Evolutionary conservation across 2,888 invertebrate genomes (phyloP).

Genomic region (Parascotia fuliginaria): DNA sequence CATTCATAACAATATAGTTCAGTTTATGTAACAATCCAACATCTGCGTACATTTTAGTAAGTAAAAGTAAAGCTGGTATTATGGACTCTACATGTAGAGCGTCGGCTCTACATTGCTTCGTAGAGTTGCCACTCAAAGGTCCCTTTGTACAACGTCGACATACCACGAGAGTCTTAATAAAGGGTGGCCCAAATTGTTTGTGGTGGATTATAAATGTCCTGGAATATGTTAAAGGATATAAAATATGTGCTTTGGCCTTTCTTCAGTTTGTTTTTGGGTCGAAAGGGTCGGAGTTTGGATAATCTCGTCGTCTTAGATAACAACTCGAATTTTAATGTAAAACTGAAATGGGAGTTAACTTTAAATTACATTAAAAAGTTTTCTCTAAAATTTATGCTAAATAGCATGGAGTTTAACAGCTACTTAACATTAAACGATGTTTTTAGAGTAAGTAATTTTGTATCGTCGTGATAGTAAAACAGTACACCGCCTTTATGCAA

Average conservation of each 20-base stretch:
- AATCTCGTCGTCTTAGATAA: not conserved
- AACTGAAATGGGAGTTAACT: no score
- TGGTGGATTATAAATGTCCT: conserved; percentile 40
- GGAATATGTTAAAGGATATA: conserved; percentile 28
- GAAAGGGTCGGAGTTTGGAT: not conserved
- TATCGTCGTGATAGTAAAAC: no score
- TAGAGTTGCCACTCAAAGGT: conserved; percentile 51
- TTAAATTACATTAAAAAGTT: no score
- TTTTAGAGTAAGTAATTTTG: no score
- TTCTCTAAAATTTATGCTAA: no score
- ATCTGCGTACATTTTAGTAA: no score
- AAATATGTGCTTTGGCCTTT: conserved; percentile 5
- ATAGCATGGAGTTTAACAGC: no score
- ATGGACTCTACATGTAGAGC: conserved; percentile 10
- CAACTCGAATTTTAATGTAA: no score
- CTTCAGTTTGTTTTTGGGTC: not conserved
- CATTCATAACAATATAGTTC: no score
- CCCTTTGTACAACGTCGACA: conserved; percentile 50
- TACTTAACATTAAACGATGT: no score
- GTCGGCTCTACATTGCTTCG: conserved; percentile 21
- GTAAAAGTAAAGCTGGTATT: not conserved
- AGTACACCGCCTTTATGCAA: no score
- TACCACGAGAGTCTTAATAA: conserved; percentile 54
- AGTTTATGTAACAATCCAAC: no score
- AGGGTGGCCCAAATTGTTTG: conserved; percentile 36